Evolutionary conservation across 2,797 vertebrate genomes (phyloP).

Genomic region (Sebastes dallii): DNA sequence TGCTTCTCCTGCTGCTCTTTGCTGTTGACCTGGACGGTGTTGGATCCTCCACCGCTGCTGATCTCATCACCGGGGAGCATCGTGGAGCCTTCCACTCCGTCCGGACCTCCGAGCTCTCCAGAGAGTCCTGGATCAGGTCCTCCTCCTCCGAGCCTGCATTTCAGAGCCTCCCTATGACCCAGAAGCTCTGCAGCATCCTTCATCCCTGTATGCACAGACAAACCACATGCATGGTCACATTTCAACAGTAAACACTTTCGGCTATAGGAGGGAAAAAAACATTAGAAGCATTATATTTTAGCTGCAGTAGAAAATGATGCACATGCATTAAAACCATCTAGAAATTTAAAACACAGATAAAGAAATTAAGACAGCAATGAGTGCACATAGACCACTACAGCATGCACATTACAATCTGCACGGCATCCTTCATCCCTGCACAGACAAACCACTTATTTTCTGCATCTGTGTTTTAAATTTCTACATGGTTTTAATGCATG

Average conservation of each 20-base stretch:
- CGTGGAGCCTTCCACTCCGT: slow-evolving; percentile 92
- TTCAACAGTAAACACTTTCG: neutral
- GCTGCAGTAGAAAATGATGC: too few relatives aligned
- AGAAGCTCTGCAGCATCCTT: slow-evolving; percentile 94
- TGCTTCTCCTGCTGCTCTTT: slow-evolving; percentile 94
- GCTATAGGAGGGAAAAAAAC: slow-evolving; percentile 12
- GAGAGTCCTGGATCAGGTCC: slow-evolving; percentile 88
- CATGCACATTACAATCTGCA: slow-evolving; percentile 70
- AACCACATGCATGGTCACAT: slow-evolving; percentile 44
- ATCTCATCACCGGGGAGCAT: slow-evolving; percentile 93
- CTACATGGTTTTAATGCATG: too few relatives aligned
- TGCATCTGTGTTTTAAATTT: neutral
- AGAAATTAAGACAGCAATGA: slow-evolving; percentile 1
- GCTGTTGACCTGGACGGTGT: slow-evolving; percentile 87
- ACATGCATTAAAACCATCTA: too few relatives aligned
- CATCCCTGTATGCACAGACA: slow-evolving; percentile 87
- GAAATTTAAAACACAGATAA: neutral
- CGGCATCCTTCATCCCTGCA: too few relatives aligned
- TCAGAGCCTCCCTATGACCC: slow-evolving; percentile 94
- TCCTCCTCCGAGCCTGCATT: slow-evolving; percentile 90
- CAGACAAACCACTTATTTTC: neutral
- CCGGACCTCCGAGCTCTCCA: slow-evolving; percentile 89
- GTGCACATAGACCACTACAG: slow-evolving; percentile 20
- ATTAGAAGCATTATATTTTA: slow-evolving; percentile 3
- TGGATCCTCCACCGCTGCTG: slow-evolving; percentile 88